Base-by-base conservation (phyloP, 2,113 vertebrate genomes). In the Cavia porcellus region DNA sequence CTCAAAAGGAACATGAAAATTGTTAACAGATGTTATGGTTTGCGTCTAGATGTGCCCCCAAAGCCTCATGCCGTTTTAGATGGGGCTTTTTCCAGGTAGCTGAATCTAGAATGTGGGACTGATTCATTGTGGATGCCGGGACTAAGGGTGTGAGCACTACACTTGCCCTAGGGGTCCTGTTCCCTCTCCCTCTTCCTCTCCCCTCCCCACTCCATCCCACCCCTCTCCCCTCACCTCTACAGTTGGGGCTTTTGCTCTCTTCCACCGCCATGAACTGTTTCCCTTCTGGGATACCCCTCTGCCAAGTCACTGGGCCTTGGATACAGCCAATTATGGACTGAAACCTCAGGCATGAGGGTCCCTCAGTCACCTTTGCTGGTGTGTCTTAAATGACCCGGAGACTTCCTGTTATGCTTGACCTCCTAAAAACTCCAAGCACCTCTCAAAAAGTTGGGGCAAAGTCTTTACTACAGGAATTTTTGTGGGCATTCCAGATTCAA, bases 151-250 rank as follows among this genome's bases (percentile, higher is more conserved):
- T 35, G 64, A 68, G 32, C 4, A 30, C 32, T 15, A 35, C 30
- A 4, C 64, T 2, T 3, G 32, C 64, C 12, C 64, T 15, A 66
- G 64, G 50, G 9, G 47, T 50, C 5, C 6, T 50, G 50, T 11
- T 52, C 50, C 50, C 28, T 32, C 28, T 32, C 64, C 57, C 20
- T 8, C 20, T 20, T 3, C 57, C 57, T 55, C 61, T 64, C 28
- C 2, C 9, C 7, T 14, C 13, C 30, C 8, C 30, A 11, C 4
- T 5, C 64, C 64, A 12, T 32, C 64, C 6, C 64, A 14, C 13
- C 15, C 30, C 7, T 1, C 30, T 4, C 13, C 4, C 15, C 12
- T 4, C 64, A 12, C 30, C 13, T 5, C 30, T 28, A 4, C 20
- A 22, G 15, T 66, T 30, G 11, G 3, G 32, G 66, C 32, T n/a